Conservation (phyloP, 2,113 vertebrate genomes). For the Mesitornis unicolor region DNA sequence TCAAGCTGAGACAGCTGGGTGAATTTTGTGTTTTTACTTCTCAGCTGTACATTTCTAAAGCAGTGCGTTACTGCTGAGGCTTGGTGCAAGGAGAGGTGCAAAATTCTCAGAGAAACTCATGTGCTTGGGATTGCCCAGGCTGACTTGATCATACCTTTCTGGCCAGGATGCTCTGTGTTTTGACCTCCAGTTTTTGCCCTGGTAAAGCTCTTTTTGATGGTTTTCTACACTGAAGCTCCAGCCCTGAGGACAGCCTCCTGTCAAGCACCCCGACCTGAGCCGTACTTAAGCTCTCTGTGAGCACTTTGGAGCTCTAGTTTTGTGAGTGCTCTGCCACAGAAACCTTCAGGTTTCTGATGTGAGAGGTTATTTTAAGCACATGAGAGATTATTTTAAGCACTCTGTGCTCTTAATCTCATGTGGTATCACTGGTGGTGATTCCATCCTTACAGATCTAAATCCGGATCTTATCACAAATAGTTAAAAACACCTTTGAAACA, state of each 20-base stretch:
- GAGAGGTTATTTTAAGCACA: background rate
- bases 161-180: background rate
- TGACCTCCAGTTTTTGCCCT: background rate
- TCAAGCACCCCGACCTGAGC: background rate
- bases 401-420: background rate
- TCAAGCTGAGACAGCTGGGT: background rate
- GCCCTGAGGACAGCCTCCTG: background rate
- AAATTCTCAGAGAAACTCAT: background rate
- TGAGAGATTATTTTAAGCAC: background rate
- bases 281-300: background rate
- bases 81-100: background rate
- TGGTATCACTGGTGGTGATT: background rate
- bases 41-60: background rate
- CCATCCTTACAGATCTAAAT: background rate
- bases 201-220: background rate
- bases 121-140: background rate
- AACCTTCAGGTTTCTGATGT: background rate
- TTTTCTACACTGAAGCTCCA: background rate
- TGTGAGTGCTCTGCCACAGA: background rate
- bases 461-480: background rate
- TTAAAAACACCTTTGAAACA: background rate
- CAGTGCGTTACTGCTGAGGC: accelerated
- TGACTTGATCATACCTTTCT: background rate
- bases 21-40: background rate
- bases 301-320: background rate